A percentile compares a stretch with the other conserved stretches of the same genome.
Evolutionary conservation across 1,140 invertebrate genomes (phyloP).

Genomic region (Ceratina australensis): DNA sequence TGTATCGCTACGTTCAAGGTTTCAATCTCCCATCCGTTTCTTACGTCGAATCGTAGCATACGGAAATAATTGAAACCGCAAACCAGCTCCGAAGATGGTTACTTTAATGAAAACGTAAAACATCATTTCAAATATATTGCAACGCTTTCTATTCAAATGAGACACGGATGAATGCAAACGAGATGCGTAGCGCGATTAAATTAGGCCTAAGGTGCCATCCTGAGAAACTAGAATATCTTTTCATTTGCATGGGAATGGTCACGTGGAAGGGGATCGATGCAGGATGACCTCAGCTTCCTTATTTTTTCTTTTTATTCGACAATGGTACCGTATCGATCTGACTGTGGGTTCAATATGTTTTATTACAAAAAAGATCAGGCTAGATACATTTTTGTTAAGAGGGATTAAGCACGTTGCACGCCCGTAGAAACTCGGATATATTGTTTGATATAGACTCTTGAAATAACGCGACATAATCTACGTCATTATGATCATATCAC

Average conservation of each 20-base stretch:
- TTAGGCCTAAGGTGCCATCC: slow-evolving; percentile 12
- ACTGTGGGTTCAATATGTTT: no score
- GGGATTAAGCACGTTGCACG: slow-evolving; percentile 2
- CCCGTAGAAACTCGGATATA: background rate
- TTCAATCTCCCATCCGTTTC: background rate
- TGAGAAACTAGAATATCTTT: background rate
- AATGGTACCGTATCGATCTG: background rate
- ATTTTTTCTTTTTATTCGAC: background rate
- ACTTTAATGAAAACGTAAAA: slow-evolving; percentile 39
- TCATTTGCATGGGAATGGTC: slow-evolving; percentile 34
- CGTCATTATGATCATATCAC: slow-evolving; percentile 51
- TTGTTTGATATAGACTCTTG: background rate
- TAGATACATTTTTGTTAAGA: no score
- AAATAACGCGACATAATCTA: slow-evolving; percentile 55
- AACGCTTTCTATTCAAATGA: slow-evolving; percentile 62
- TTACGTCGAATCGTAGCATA: no score
- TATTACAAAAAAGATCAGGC: no score
- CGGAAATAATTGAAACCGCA: no score
- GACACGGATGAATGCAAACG: slow-evolving; percentile 52
- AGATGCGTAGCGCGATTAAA: slow-evolving; percentile 39
- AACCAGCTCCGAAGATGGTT: no score
- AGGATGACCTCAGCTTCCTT: background rate
- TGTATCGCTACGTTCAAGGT: background rate
- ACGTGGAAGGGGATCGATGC: slow-evolving; percentile 16
- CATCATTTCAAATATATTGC: slow-evolving; percentile 4